Evolutionary conservation across 2,113 vertebrate species (phyloP), one percentile per base, ranked within the genome.

Genomic region (Eonycteris spelaea): DNA sequence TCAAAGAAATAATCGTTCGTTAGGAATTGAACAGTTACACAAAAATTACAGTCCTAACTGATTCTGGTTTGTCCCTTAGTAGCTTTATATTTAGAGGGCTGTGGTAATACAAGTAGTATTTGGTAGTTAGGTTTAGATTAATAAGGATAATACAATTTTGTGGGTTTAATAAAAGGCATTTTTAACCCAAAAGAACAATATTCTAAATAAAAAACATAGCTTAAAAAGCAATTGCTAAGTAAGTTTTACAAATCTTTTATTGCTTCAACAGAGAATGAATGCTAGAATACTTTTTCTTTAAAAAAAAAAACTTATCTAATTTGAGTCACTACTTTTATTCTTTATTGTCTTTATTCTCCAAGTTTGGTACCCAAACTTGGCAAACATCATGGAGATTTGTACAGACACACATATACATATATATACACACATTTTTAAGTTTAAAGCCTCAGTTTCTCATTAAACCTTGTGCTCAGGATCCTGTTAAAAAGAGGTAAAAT

Each of bases 351-450:
- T 82, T 35, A 94, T 94, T 96, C 92, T 87, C 86, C 92, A 97
- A 94, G 90, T 93, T 88, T 92, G 74, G n/a, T n/a, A 4, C 22
- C 70, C 85, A 88, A 51, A 83, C 85, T 83, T 93, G 93, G 96
- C 67, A 93, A 92, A 86, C 83, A 87, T 95, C 85, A 95, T 95
- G 55, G 88, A 93, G 63, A 73, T 95, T 35, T 97, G 38, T 94
- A 97, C 91, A 97, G 45, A 95, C 86, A 95, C 26, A 95, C 55
- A 97, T 74, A 94, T 77, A 95, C 84, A 95, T 77, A 97, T 80
- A 96, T 83, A 96, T 45, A 97, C 53, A 78, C 35, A 10, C 18
- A 79, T 63, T 63, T 59, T 90, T 79, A 92, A 63, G 33, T 74
- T 94, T 92, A 97, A 82, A 92, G 77, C 82, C 94, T 86, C 35